A percentile compares a stretch with the other conserved stretches of the same genome.
phyloP scores from a whole-genome alignment of 2,113 vertebrate species.

The Myotis lucifugus region DNA sequence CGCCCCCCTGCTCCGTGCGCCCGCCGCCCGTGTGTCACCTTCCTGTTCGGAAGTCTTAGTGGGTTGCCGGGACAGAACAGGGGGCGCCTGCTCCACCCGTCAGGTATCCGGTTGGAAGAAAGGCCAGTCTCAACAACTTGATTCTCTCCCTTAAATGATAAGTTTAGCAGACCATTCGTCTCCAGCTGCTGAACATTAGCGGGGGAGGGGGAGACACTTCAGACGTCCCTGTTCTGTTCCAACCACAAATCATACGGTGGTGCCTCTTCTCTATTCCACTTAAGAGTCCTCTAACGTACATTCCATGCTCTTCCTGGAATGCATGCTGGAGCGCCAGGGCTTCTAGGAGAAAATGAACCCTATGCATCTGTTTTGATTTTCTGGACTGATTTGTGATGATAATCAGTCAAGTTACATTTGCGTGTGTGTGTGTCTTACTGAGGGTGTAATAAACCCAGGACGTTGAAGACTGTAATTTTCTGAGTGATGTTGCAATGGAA shows the following conservation, averaged over 20 bases:
- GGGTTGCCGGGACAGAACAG: conserved; percentile 78
- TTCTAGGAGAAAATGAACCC: conserved; percentile 54
- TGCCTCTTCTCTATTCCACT: not conserved
- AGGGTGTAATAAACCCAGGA: conserved; percentile 70
- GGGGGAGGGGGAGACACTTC: conserved; percentile 32
- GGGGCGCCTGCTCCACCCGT: conserved; percentile 83
- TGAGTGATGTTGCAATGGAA: conserved; percentile 84
- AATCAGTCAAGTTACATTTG: conserved; percentile 72
- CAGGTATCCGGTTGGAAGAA: conserved; percentile 82
- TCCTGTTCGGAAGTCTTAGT: conserved; percentile 84
- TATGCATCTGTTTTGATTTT: conserved; percentile 69
- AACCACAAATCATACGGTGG: conserved; percentile 69
- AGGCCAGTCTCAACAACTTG: conserved; percentile 81
- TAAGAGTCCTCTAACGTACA: conserved; percentile 31
- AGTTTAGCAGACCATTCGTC: conserved; percentile 75
- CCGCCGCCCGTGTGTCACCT: conserved; percentile 68
- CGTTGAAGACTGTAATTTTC: conserved; percentile 77
- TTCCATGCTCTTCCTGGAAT: conserved; percentile 58
- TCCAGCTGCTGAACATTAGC: conserved; percentile 55
- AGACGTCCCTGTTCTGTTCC: conserved; percentile 52
- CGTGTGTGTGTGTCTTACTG: conserved; percentile 52
- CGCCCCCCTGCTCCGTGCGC: not conserved
- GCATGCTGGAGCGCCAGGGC: not conserved
- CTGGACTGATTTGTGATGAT: conserved; percentile 68
- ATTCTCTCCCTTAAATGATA: conserved; percentile 71